Evolutionary conservation across 2,113 vertebrate species (phyloP).

Genomic region (Recurvirostra avosetta): DNA sequence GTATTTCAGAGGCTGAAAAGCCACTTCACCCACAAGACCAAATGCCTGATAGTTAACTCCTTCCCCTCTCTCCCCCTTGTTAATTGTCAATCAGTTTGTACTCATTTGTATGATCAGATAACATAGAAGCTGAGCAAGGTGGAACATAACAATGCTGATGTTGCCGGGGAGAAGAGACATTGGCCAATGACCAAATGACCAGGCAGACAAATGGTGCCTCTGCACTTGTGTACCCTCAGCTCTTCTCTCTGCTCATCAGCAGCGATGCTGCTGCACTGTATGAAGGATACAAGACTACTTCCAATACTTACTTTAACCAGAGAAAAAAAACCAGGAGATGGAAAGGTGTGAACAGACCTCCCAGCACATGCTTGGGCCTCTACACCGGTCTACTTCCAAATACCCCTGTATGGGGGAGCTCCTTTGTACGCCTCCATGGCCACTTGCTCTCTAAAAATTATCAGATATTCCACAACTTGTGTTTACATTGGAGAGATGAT

Average conservation of each 20-base stretch:
- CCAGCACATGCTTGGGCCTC: background rate
- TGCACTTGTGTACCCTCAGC: background rate
- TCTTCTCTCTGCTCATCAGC: background rate
- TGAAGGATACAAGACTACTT: background rate
- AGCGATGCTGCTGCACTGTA: background rate
- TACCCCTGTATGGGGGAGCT: background rate
- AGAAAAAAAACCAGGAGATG: background rate
- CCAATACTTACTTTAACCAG: background rate
- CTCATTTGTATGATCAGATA: background rate
- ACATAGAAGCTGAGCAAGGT: background rate
- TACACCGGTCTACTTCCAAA: background rate
- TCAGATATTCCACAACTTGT: background rate
- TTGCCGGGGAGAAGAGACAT: background rate
- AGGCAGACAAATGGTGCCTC: fast-evolving
- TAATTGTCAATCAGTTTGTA: background rate
- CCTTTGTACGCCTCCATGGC: fast-evolving
- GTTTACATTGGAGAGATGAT: background rate
- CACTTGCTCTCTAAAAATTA: background rate
- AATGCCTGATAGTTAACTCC: background rate
- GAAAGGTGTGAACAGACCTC: background rate
- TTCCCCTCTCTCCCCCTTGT: too few relatives aligned
- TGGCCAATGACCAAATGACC: fast-evolving
- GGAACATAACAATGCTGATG: too few relatives aligned
- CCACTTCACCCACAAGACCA: background rate
- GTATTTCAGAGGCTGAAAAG: background rate